Conservation (phyloP, 2,797 vertebrate species). For the Oreochromis mossambicus region DNA sequence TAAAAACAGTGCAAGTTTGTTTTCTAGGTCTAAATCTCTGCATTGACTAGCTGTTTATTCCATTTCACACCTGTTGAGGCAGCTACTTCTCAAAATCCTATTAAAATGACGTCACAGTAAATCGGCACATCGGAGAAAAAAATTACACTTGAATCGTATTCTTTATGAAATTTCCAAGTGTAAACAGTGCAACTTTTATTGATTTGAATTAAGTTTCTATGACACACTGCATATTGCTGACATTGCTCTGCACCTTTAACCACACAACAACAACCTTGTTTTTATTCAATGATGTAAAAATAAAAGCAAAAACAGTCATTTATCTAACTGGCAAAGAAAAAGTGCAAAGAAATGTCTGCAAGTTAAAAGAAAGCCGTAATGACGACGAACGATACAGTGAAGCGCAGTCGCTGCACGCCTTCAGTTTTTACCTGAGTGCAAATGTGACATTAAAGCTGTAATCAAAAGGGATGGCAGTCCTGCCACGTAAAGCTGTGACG, state of each 20-base stretch:
- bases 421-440: not conserved
- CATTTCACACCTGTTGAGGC: not conserved
- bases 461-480: not conserved
- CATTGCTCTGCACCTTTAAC: slow-evolving; percentile 26
- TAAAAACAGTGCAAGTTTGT: not conserved
- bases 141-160: not conserved
- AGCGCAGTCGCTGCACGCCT: not conserved
- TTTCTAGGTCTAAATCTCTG: not conserved
- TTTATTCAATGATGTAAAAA: not conserved
- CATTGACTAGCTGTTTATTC: not conserved
- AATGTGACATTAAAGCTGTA: slow-evolving; percentile 47
- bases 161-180: slow-evolving; percentile 37
- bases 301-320: not conserved
- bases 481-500: not conserved
- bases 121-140: too few relatives aligned
- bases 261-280: not conserved
- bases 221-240: slow-evolving; percentile 42
- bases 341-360: slow-evolving; percentile 17
- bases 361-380: not conserved
- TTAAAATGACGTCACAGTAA: not conserved
- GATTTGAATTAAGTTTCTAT: slow-evolving; percentile 48
- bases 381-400: not conserved
- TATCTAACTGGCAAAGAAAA: not conserved
- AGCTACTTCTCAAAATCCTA: not conserved
- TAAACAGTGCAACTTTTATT: slow-evolving; percentile 76